phyloP scores from a whole-genome alignment of 1,140 invertebrate genomes.

The Amphibalanus amphitrite region DNA sequence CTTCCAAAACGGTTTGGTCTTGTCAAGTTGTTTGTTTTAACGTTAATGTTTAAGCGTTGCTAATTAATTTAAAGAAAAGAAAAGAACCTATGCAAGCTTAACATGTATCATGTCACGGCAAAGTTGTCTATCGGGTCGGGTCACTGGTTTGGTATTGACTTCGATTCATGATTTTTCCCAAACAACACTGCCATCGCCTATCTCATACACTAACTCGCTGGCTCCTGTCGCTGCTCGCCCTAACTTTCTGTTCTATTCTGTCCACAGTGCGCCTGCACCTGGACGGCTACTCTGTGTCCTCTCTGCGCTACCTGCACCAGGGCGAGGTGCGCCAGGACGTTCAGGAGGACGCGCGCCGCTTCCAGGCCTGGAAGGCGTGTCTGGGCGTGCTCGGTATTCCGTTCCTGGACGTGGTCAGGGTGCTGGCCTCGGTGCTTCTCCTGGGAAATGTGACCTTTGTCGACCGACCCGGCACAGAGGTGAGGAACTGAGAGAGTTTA shows the following conservation, averaged over 20 bases:
- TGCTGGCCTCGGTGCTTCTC: constrained; percentile 71
- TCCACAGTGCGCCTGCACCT: constrained; percentile 50
- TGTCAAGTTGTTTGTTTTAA: no score
- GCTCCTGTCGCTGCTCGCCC: no score
- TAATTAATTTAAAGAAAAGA: no score
- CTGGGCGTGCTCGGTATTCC: constrained; percentile 75
- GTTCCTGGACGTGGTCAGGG: constrained; percentile 78
- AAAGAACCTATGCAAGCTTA: no score
- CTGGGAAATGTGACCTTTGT: constrained; percentile 80
- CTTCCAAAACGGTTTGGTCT: no score
- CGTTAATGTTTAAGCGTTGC: no score
- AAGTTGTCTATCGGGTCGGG: background rate
- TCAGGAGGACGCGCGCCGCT: constrained; percentile 49
- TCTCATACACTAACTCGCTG: no score
- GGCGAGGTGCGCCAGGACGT: constrained; percentile 57
- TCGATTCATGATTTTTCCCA: no score
- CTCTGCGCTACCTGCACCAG: constrained; percentile 57
- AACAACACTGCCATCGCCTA: no score
- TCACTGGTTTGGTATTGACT: background rate
- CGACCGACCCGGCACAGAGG: constrained; percentile 47
- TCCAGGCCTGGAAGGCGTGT: constrained; percentile 77
- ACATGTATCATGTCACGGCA: no score
- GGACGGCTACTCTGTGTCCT: constrained; percentile 60
- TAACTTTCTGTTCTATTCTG: no score
- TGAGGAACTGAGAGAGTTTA: constrained; percentile 30